phyloP scores from a whole-genome alignment of 2,888 invertebrate species.

The Tipula vernalis region DNA sequence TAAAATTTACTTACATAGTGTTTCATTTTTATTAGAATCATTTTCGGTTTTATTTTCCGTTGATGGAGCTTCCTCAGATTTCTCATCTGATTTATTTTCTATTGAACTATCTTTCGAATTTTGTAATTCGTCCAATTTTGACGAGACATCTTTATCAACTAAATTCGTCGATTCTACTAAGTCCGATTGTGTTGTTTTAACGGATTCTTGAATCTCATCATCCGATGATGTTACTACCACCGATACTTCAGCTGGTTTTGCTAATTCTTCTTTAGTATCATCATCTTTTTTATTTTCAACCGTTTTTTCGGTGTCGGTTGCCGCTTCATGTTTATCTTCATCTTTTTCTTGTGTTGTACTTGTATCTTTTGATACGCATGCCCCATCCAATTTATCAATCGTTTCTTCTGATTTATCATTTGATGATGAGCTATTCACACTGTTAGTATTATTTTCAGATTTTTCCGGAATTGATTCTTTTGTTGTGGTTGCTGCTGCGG shows the following conservation, averaged over 20 bases:
- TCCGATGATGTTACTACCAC: not conserved
- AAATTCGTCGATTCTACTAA: not conserved
- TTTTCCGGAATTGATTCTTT: not conserved
- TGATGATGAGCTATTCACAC: not conserved
- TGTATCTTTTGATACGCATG: not conserved
- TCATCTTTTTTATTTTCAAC: conserved; percentile 33
- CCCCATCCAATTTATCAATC: not conserved
- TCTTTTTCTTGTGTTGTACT: not conserved
- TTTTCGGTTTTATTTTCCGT: not conserved
- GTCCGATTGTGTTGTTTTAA: not conserved
- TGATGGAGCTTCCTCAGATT: not conserved
- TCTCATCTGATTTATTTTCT: not conserved
- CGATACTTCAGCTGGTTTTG: not conserved
- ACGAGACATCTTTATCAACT: not conserved
- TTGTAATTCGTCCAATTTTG: not conserved
- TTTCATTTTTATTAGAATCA: not conserved
- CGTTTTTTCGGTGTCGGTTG: conserved; percentile 17
- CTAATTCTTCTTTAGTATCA: conserved; percentile 16
- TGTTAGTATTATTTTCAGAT: not conserved
- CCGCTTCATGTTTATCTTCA: not conserved
- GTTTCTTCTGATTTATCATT: not conserved
- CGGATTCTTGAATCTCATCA: not conserved
- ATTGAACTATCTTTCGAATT: not conserved
- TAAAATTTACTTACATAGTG: not conserved
- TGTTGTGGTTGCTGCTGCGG: not conserved